Evolutionary conservation across 2,797 vertebrate genomes (phyloP), one percentile per base, ranked within the genome.

Genomic region (Sardinella longiceps): DNA sequence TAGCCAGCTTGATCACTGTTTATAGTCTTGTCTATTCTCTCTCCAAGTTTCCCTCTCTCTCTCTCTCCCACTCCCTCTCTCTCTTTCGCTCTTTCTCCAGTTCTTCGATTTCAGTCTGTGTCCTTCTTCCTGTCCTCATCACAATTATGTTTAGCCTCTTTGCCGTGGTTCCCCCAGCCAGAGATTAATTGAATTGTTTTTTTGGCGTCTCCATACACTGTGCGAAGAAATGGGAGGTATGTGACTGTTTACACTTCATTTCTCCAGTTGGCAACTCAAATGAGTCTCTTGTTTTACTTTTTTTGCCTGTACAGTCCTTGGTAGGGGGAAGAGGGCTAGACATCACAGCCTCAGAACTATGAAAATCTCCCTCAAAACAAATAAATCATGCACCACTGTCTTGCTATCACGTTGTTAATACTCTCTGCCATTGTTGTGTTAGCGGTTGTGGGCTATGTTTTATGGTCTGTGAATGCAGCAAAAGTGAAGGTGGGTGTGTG

Each of bases 181-280:
- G 88, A 91, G 89, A 93, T 90, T 90, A 90, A 92, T 90, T 87
- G 74, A 90, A 90, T 92, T 91, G 88, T 90, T 93, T 91, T 92
- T 89, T 92, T 77, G 92, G 89, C 92, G 83, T 90, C 89, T 84
- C 80, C 9, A 3, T 83, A 89, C 82, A 85, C 23, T 18, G 84
- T 85, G 85, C 82, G 90, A 88, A 90, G 90, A 91, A 88, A 89
- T 74, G 86, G 85, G 84, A 91, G 83, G 85, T 81, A 87, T 85
- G 88, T 84, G 1, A 81, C 87, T 89, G 86, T 91, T 92, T 92
- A 90, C 84, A 82, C 87, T 90, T 88, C 3, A 88, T 90, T 91
- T 89, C 81, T 92, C 86, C 85, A 82, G 80, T 83, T 91, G 90
- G 89, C 89, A 89, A 88, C 60, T 87, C 80, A 77, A 80, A 80